Evolutionary conservation across 2,113 vertebrate genomes (phyloP).

Genomic region (Prolemur simus): DNA sequence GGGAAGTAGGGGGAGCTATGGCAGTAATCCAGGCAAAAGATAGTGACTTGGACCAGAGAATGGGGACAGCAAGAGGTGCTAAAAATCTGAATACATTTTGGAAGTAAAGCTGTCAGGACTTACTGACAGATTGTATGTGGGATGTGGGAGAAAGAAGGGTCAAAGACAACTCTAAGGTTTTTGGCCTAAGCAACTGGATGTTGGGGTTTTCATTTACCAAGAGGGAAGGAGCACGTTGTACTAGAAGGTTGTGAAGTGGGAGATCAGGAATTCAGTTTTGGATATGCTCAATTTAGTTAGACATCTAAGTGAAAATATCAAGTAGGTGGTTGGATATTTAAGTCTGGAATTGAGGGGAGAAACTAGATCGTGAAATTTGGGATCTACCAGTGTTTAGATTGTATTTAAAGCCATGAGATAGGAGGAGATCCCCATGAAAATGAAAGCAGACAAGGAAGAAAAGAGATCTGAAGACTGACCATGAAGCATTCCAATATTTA

Average conservation of each 20-base stretch:
- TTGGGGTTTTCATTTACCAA: constrained; percentile 6
- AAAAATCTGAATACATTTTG: constrained; percentile 17
- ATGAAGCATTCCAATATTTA: not conserved
- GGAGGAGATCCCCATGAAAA: not conserved
- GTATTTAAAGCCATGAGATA: not conserved
- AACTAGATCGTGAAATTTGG: not conserved
- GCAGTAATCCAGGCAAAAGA: not conserved
- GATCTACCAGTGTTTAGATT: not conserved
- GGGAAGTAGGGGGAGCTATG: not conserved
- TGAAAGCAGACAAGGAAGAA: not conserved
- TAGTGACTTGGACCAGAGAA: not conserved
- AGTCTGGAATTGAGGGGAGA: not conserved
- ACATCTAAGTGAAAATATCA: constrained; percentile 11
- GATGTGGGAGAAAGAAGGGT: not conserved
- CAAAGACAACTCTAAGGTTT: not conserved
- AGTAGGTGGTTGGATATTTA: not conserved
- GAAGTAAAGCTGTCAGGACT: not conserved
- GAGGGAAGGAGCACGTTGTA: not conserved
- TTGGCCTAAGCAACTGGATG: not conserved
- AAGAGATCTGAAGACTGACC: not conserved
- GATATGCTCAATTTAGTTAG: not conserved
- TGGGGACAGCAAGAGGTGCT: not conserved
- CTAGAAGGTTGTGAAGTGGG: not conserved
- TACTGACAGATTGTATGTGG: not conserved
- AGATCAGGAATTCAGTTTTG: not conserved